Evolutionary conservation across 2,797 vertebrate species (phyloP), one percentile per base, ranked within the genome.

Genomic region (Cryptoblepharus egeriae): DNA sequence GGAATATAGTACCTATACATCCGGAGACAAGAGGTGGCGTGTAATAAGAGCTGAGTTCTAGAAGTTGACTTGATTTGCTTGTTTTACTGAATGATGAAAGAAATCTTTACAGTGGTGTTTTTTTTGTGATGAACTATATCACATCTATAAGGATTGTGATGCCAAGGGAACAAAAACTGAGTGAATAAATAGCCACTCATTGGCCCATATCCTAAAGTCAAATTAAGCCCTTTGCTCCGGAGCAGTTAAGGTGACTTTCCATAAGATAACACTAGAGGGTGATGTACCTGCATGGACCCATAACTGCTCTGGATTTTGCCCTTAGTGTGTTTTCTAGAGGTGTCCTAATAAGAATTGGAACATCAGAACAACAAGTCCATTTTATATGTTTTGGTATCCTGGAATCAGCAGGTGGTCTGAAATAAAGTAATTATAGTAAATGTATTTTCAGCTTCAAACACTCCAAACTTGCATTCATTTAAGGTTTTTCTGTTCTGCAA

Each of bases 361-460:
- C 77, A 89, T 90, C 90, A 89, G 85, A 88, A 18, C 80, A 92
- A 60, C 73, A 88, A n/a, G n/a, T n/a, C n/a, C 75, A 75, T 92
- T 81, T 80, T 91, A 81, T 92, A 92, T 91, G 88, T 88, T 87
- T 90, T 92, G 86, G 81, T 92, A 88, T 93, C 88, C 85, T 91
- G 71, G 85, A 91, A 90, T 93, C 92, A 93, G 82, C 71, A 28
- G 83, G 87, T 87, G 88, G 85, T 91, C 88, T 91, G 90, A 89
- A 92, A 91, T 93, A 93, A 89, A 92, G 90, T 93, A 93, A 92
- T 93, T 90, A 90, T 77, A 91, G 78, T 90, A 90, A 89, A 92
- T 91, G 79, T 77, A 85, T 84, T 65, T 85, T 80, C 81, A 88
- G 84, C 87, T 90, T 81, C 86, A 90, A 85, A 87, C 39, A 22